Evolutionary conservation across 2,113 vertebrate genomes (phyloP), one percentile per base, ranked within the genome.

Genomic region (Orycteropus afer): DNA sequence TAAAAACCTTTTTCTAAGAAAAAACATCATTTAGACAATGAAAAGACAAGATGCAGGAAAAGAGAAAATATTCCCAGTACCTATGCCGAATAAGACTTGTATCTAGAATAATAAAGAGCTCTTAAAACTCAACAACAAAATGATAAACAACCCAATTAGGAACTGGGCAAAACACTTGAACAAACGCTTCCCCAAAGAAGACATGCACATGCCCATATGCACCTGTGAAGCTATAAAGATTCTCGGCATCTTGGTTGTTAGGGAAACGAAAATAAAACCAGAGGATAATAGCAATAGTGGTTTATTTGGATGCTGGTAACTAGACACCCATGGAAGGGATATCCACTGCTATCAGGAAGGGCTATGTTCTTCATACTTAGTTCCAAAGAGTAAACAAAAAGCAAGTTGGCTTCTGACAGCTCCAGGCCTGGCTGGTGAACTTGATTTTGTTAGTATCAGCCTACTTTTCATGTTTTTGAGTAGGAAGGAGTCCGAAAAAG

Each of bases 1-100:
- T 23, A 32, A 42, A 77, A 86, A 47, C 29, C 32, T 89, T 63
- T 59, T 95, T 92, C 73, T 77, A 34, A 93, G 47, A 74, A 94
- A n/a, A 93, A 78, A 61, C 45, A 80, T 55, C 42, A 53, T 63
- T 69, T 34, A 90, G 69, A 79, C 92, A 91, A 20, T 40, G 57
- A 86, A 83, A 93, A 74, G 94, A 27, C 14, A 78, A 57, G 78
- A n/a, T 25, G 59, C 20, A 81, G 29, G 80, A 86, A n/a, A 40
- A 42, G 9, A 61, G 49, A 76, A 78, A 69, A 80, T 40, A 82
- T 23, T 63, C 59, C 57, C 80, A 84, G 45, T 27, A 49, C 53
- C 65, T 76, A 91, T 22, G 49, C 49, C 67, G 76, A 89, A 71
- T 10, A 74, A 86, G 80, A 63, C 17, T 81, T 71, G 15, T 34